phyloP scores from a whole-genome alignment of 2,888 invertebrate species.

The Cylloceria caligata region DNA sequence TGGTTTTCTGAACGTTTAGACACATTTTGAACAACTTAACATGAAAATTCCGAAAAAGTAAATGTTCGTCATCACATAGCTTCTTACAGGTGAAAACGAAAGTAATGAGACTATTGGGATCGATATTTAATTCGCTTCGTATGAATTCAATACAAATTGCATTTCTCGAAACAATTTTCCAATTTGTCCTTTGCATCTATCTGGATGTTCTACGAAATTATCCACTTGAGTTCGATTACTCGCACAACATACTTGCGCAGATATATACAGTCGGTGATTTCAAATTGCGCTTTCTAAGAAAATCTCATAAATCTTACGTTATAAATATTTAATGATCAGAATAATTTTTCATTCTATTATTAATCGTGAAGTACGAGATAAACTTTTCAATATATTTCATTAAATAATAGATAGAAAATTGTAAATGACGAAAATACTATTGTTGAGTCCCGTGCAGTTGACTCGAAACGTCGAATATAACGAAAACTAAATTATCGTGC shows the following conservation, averaged over 20 bases:
- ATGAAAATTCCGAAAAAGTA: too few relatives aligned
- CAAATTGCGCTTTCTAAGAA: neutral
- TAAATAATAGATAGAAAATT: neutral
- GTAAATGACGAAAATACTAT: neutral
- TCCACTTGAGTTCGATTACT: neutral
- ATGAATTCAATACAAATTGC: neutral
- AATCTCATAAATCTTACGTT: neutral
- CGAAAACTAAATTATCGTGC: neutral
- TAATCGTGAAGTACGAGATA: neutral
- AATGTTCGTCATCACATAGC: too few relatives aligned
- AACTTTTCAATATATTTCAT: neutral
- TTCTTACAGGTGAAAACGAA: too few relatives aligned
- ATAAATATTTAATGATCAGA: neutral
- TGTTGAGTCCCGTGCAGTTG: neutral
- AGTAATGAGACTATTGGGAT: too few relatives aligned
- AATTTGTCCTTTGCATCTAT: neutral
- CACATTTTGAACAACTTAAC: too few relatives aligned
- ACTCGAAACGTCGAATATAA: neutral
- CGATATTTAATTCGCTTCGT: neutral
- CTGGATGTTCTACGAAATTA: neutral
- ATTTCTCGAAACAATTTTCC: too few relatives aligned
- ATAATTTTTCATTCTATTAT: neutral
- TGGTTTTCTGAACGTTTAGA: too few relatives aligned
- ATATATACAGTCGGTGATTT: constrained; percentile 1
- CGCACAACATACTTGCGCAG: neutral